Evolutionary conservation across 37 sponge, comb jelly and placozoan genomes (phyloP).

Genomic region (Oopsacas minuta): DNA sequence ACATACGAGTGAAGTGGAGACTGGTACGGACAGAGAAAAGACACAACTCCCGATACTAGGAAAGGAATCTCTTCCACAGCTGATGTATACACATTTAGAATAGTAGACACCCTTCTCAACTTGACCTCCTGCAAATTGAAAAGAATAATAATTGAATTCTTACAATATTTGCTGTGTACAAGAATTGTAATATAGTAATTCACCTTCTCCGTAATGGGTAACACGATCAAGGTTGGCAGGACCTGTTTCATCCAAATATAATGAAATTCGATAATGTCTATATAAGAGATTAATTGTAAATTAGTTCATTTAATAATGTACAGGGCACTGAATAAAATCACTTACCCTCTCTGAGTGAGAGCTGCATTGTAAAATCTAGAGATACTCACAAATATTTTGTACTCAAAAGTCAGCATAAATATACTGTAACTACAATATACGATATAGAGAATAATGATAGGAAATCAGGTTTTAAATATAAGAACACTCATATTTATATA

Average conservation of each 20-base stretch:
- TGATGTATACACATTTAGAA: background rate
- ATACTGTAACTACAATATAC: background rate
- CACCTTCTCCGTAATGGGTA: background rate
- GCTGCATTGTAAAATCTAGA: background rate
- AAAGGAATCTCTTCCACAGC: background rate
- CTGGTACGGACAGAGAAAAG: background rate
- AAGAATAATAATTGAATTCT: no score
- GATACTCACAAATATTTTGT: background rate
- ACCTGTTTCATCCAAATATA: background rate
- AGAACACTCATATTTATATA: background rate
- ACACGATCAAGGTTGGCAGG: background rate
- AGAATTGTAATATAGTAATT: no score
- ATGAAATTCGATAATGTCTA: slow-evolving; percentile 2
- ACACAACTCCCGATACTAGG: background rate
- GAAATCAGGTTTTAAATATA: background rate
- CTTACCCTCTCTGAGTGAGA: slow-evolving; percentile 10
- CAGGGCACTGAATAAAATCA: no score
- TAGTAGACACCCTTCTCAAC: background rate
- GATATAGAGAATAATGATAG: background rate
- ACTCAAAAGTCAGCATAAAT: background rate
- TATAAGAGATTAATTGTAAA: background rate
- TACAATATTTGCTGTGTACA: no score
- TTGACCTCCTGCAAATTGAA: background rate
- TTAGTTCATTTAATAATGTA: no score
- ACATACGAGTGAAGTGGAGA: background rate